Evolutionary conservation across 1,140 invertebrate genomes (phyloP).

Genomic region (Scaptomyza pallida): DNA sequence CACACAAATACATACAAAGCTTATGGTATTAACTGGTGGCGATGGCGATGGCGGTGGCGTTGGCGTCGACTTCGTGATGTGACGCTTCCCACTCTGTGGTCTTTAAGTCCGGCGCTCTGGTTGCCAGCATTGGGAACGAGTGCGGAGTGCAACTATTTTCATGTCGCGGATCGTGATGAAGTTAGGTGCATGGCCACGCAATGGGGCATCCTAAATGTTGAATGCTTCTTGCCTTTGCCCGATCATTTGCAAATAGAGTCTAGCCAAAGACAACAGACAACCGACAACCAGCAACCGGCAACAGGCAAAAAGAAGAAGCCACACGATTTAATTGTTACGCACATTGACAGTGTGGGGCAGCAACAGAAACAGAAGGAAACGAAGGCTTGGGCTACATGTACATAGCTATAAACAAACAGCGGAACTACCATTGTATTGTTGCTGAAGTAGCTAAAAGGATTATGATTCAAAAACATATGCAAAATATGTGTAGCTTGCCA

Average conservation of each 20-base stretch:
- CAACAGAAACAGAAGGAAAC: background rate
- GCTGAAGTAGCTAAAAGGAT: slow-evolving; percentile 15
- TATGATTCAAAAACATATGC: slow-evolving; percentile 44
- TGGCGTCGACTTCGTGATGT: slow-evolving; percentile 78
- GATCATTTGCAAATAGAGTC: slow-evolving; percentile 63
- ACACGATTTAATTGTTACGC: slow-evolving; percentile 83
- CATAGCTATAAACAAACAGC: slow-evolving; percentile 6
- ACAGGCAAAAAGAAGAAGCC: slow-evolving; percentile 54
- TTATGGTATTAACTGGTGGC: slow-evolving; percentile 3
- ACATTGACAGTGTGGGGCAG: slow-evolving; percentile 63
- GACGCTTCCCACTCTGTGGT: slow-evolving; percentile 71
- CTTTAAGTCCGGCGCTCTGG: slow-evolving; percentile 24
- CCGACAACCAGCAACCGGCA: background rate
- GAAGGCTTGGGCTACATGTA: no score
- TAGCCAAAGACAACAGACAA: slow-evolving; percentile 2
- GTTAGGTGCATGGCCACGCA: slow-evolving; percentile 77
- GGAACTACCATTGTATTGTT: slow-evolving; percentile 33
- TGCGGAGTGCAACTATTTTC: slow-evolving; percentile 75
- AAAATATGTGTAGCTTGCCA: slow-evolving; percentile 22
- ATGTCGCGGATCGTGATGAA: slow-evolving; percentile 81
- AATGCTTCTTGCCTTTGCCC: slow-evolving; percentile 1
- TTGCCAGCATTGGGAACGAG: slow-evolving; percentile 2
- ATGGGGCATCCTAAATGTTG: slow-evolving; percentile 55
- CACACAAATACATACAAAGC: background rate
- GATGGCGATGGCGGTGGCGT: no score